Evolutionary conservation across 2,888 invertebrate species (phyloP).

Genomic region (Bombylius major): DNA sequence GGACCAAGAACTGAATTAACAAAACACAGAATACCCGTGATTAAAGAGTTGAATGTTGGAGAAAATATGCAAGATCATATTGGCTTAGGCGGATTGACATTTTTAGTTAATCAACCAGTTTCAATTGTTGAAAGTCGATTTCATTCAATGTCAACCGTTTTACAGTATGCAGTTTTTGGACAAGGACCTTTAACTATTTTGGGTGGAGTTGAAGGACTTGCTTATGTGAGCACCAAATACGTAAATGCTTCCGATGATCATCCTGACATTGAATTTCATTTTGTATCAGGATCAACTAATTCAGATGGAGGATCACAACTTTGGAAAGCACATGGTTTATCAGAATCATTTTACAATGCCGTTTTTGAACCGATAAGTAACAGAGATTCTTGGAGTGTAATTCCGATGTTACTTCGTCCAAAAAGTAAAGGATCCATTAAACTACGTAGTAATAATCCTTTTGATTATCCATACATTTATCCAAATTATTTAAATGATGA

Average conservation of each 20-base stretch:
- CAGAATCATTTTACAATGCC: conserved; percentile 57
- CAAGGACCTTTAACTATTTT: conserved; percentile 74
- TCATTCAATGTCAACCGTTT: conserved; percentile 63
- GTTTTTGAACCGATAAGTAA: conserved; percentile 64
- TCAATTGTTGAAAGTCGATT: conserved; percentile 69
- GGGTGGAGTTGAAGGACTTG: conserved; percentile 82
- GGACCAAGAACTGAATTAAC: conserved; percentile 59
- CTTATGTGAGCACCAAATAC: conserved; percentile 78
- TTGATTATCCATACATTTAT: conserved; percentile 78
- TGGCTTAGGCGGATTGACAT: conserved; percentile 73
- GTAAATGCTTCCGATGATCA: conserved; percentile 66
- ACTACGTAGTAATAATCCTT: conserved; percentile 69
- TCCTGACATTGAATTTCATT: conserved; percentile 83
- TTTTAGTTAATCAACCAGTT: conserved; percentile 62
- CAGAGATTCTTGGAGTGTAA: conserved; percentile 70
- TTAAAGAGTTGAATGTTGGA: conserved; percentile 72
- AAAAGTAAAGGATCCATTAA: conserved; percentile 71
- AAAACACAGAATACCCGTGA: conserved; percentile 63
- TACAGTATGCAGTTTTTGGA: conserved; percentile 73
- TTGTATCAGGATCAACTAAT: conserved; percentile 74
- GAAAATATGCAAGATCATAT: conserved; percentile 83
- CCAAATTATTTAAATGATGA: conserved; percentile 82
- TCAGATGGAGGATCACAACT: conserved; percentile 76
- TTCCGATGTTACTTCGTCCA: conserved; percentile 74
- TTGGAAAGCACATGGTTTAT: conserved; percentile 64